Evolutionary conservation across 2,888 invertebrate genomes (phyloP).

Genomic region (Andricus curvator): DNA sequence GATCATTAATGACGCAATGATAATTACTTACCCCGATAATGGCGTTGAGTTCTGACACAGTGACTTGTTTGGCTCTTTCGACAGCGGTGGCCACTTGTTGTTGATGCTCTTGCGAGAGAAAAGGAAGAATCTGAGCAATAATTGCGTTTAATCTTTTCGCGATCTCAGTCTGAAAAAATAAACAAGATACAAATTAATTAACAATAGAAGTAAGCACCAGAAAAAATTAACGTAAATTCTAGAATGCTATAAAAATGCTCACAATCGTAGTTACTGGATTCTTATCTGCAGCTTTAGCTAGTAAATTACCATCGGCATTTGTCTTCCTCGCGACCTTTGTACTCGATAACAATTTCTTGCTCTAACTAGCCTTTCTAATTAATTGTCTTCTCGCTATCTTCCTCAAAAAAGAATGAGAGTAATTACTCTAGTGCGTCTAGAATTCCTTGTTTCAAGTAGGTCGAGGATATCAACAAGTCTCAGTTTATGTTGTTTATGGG

Average conservation of each 20-base stretch:
- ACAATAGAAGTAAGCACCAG: background rate
- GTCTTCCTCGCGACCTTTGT: background rate
- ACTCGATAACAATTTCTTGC: constrained; percentile 10
- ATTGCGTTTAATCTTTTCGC: constrained; percentile 96
- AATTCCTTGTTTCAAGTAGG: background rate
- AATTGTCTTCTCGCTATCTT: constrained; percentile 8
- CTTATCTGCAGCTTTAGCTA: background rate
- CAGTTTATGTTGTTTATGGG: background rate
- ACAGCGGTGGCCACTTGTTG: constrained; percentile 96
- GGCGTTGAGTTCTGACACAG: constrained; percentile 95
- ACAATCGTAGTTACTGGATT: background rate
- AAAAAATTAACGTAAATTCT: background rate
- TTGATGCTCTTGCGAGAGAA: constrained; percentile 94
- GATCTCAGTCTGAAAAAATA: constrained; percentile 91
- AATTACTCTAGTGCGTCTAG: background rate
- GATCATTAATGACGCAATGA: background rate
- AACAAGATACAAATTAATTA: background rate
- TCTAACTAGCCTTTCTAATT: background rate
- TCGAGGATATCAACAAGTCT: constrained; percentile 27
- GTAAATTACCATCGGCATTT: constrained; percentile 20
- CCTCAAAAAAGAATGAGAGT: background rate
- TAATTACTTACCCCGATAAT: constrained; percentile 91
- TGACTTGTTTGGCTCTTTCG: constrained; percentile 96
- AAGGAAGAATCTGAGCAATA: constrained; percentile 95
- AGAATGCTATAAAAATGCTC: background rate